Evolutionary conservation across 1,140 invertebrate genomes (phyloP), one percentile per base, ranked within the genome.

Genomic region (Trypoxylus dichotomus): DNA sequence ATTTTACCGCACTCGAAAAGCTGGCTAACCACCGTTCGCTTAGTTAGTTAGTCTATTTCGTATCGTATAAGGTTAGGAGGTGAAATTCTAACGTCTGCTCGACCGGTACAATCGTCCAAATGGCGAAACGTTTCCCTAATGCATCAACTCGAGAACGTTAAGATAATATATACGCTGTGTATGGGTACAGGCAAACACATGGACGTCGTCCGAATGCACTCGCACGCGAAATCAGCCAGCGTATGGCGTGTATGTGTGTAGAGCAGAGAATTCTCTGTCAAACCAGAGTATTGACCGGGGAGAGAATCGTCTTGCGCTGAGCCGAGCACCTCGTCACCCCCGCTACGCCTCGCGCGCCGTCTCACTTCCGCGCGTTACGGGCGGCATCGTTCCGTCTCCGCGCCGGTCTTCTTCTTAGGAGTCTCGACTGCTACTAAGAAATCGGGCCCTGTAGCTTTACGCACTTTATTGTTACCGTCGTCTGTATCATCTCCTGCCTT

Each of bases 241-340:
- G 27, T 37, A 37, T 37, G 32, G 32, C 10, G 32, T 37, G 5
- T 8, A 8, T 37, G 32, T 37, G 32, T 21, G 76, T 47, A 41
- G 42, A 77, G 68, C 41, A 41, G 60, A 63, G 60, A 63, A 63
- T 63, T 63, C 32, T 47, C 60, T 63, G 60, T 63, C 60, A 63
- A 63, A 63, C n/a, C 60, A 63, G 71, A 77, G 71, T 79, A 75
- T 77, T 83, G 83, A 83, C 83, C 83, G 83, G 83, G 78, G 79
- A 80, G 79, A 63, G 60, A 63, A 78, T 79, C 79, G 83, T 82
- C 83, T 83, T 83, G 83, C 83, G 83, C 83, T 80, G 81, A 83
- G 75, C 60, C 60, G 60, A 24, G 60, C 21, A 72, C 27, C 68
- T 73, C 79, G 54, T 60, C 72, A 71, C 54, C 76, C 54, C 76